A percentile compares a stretch with the other conserved stretches of the same genome.
Evolutionary conservation across 1,140 invertebrate genomes (phyloP).

Genomic region (Melanaphis sacchari): DNA sequence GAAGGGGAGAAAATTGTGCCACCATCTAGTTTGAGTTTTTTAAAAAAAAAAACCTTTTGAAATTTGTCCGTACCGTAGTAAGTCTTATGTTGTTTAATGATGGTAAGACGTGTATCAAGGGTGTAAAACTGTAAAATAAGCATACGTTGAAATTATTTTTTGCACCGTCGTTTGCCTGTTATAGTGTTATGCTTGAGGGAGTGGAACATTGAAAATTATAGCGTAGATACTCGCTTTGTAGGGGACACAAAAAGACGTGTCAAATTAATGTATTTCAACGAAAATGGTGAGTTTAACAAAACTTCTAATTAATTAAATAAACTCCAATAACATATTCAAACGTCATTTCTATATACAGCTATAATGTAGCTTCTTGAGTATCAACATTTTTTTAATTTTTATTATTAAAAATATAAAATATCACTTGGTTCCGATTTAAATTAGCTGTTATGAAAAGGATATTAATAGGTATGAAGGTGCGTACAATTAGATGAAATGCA

Average conservation of each 20-base stretch:
- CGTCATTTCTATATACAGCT: background rate
- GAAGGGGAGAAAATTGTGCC: background rate
- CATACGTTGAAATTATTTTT: background rate
- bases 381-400: background rate
- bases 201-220: background rate
- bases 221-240: background rate
- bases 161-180: background rate
- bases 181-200: background rate
- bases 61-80: background rate
- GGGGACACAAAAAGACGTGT: background rate
- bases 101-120: no score
- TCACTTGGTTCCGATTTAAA: background rate
- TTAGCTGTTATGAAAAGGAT: background rate
- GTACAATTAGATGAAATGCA: background rate
- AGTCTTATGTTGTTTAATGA: no score
- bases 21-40: background rate
- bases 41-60: background rate
- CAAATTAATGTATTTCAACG: background rate
- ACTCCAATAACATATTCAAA: background rate
- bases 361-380: background rate
- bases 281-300: background rate
- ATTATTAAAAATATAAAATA: background rate
- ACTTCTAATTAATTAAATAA: background rate
- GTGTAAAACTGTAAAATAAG: no score
- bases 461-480: background rate